Evolutionary conservation across 2,797 vertebrate species (phyloP), one percentile per base, ranked within the genome.

Genomic region (Liasis olivaceus): DNA sequence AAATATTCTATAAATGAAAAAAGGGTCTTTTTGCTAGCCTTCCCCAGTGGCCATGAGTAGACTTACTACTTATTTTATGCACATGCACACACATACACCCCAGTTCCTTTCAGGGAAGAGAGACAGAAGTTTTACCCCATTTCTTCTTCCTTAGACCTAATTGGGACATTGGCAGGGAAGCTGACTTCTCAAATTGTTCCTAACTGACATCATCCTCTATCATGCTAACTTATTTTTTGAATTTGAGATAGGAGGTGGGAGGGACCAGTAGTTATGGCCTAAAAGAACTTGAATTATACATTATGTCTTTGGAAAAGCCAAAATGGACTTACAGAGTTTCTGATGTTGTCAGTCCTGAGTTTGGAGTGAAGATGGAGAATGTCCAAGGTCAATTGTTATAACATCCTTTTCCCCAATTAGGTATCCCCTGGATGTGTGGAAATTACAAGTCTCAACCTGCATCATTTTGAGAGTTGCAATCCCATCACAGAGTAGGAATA

Each of bases 31-130:
- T 89, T 66, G 24, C 85, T 54, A 81, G 63, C n/a, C 47, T 26
- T 59, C n/a, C 58, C 0, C 13, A 90, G 24, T 47, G 56, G 31
- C 31, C 51, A 66, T 51, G 36, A 81, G 42, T 81, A 85, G 59
- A 85, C n/a, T 47, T 64, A 60, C 13, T 87, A 51, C 54, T 77
- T 69, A 59, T 12, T 88, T 81, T 87, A 22, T 12, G 31, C 36
- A 54, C 22, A 47, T 56, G 62, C 88, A 89, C n/a, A 66, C 62
- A 24, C 1, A 22, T 59, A 92, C 95, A 90, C 89, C 94, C 90
- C n/a, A 89, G 88, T n/a, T 81, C 93, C 93, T 63, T 93, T 94
- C 96, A 93, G 95, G 47, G 88, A 54, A 59, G 51, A 58, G 51
- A 93, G 89, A 88, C 90, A 85, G 88, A 88, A 85, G 64, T 42